phyloP scores from a whole-genome alignment of 2,888 invertebrate genomes.

The Drosophila mimica region DNA sequence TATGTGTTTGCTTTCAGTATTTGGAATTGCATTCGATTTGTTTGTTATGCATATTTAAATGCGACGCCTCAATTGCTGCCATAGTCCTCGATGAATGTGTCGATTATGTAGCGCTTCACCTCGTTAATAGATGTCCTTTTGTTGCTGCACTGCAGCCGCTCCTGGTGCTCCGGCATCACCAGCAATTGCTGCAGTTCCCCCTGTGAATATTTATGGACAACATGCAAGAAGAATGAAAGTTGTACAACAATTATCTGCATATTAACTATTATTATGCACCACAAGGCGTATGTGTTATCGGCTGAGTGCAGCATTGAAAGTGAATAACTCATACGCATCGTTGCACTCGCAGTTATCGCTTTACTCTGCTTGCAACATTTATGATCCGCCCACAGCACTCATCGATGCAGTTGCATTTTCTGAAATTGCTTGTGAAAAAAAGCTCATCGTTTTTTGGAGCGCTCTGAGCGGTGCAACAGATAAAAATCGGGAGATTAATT shows the following conservation, averaged over 20 bases:
- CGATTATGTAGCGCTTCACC: conserved; percentile 85
- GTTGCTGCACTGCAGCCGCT: conserved; percentile 84
- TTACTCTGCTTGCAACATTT: conserved; percentile 42
- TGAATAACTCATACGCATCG: conserved; percentile 45
- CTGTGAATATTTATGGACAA: conserved; percentile 54
- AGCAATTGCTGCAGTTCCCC: conserved; percentile 84
- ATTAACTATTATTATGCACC: conserved; percentile 52
- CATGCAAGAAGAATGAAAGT: background rate
- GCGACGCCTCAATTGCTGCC: conserved; percentile 76
- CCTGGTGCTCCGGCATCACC: conserved; percentile 83
- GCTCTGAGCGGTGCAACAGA: conserved; percentile 5
- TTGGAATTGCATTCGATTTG: conserved; percentile 31
- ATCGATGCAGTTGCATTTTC: conserved; percentile 8
- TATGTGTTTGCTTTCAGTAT: conserved; percentile 15
- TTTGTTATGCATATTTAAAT: conserved; percentile 25
- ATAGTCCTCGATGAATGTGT: conserved; percentile 85
- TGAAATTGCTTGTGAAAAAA: conserved; percentile 42
- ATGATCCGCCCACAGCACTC: conserved; percentile 9
- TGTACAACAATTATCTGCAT: conserved; percentile 49
- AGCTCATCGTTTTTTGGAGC: conserved; percentile 30
- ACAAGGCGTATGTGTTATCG: conserved; percentile 62
- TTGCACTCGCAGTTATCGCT: conserved; percentile 39
- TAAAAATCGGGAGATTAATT: conserved; percentile 18
- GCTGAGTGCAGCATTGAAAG: conserved; percentile 21
- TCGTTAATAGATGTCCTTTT: conserved; percentile 84